A percentile compares a stretch with the other conserved stretches of the same genome.
Conservation (phyloP, 2,113 vertebrate species). For the Pachycephala philippinensis region DNA sequence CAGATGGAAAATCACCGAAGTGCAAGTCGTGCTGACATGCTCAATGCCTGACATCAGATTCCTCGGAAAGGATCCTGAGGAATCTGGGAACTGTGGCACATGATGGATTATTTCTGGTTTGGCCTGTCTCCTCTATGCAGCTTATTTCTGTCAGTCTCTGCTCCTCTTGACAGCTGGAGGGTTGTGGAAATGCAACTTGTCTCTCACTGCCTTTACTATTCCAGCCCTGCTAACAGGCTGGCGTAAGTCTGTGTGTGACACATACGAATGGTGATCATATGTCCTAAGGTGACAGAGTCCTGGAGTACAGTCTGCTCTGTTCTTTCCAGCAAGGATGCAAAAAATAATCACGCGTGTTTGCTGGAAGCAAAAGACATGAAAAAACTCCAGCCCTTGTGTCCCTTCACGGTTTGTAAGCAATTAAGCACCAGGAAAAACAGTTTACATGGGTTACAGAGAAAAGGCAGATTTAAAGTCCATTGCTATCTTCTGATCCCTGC, state of each 20-base stretch:
- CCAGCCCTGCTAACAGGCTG: constrained; percentile 18
- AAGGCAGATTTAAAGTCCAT: not conserved
- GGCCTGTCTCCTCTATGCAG: not conserved
- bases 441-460: not conserved
- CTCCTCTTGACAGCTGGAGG: constrained; percentile 30
- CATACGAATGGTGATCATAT: not conserved
- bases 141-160: constrained; percentile 29
- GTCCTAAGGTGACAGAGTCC: constrained; percentile 32
- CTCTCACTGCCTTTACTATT: not conserved
- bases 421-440: not conserved
- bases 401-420: not conserved
- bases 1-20: constrained; percentile 42
- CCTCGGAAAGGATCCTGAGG: constrained; percentile 26
- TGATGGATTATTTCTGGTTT: constrained; percentile 66
- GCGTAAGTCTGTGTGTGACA: not conserved
- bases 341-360: not conserved
- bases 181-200: constrained; percentile 14
- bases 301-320: constrained; percentile 38
- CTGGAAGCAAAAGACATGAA: not conserved
- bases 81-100: constrained; percentile 56
- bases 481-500: not conserved
- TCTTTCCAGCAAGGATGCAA: constrained; percentile 32
- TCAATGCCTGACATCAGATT: constrained; percentile 14
- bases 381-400: not conserved
- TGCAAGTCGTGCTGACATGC: constrained; percentile 10